These are phyloP conservation scores for Drosophila athabasca DNA, from an alignment of 1,140 invertebrate species.

Conservation along the genomic window DNA sequence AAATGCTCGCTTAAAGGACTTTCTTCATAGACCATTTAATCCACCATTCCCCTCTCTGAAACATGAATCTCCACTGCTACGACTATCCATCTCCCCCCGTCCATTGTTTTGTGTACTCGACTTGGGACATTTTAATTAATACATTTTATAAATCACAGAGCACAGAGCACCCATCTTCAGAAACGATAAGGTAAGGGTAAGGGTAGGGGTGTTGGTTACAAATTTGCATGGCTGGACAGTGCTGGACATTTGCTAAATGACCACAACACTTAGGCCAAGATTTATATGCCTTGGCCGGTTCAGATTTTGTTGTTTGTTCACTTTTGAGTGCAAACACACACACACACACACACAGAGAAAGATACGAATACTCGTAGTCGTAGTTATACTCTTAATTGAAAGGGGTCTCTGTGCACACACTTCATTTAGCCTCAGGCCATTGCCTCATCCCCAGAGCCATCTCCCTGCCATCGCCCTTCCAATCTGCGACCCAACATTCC, in stretches of 20 bases:
- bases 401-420: conserved; percentile 58
- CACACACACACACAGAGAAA: conserved; percentile 27
- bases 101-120: conserved; percentile 19
- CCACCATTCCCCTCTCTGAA: not conserved
- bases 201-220: conserved; percentile 26
- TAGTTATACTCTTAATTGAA: conserved; percentile 16
- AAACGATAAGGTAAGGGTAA: conserved; percentile 25
- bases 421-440: conserved; percentile 70
- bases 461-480: too few relatives aligned
- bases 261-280: conserved; percentile 78
- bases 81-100: not conserved
- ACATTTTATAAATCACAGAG: conserved; percentile 71
- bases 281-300: conserved; percentile 47
- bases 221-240: conserved; percentile 74
- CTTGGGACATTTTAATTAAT: conserved; percentile 70
- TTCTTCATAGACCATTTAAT: conserved; percentile 31
- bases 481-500: conserved; percentile 21
- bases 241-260: conserved; percentile 78
- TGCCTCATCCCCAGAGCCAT: conserved; percentile 21
- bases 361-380: too few relatives aligned
- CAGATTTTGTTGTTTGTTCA: conserved; percentile 68
- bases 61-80: not conserved
- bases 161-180: conserved; percentile 30
- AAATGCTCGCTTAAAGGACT: too few relatives aligned
- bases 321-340: conserved; percentile 63